Evolutionary conservation across 64 coral and sea anemone species (phyloP).

Genomic region (Stylophora pistillata): DNA sequence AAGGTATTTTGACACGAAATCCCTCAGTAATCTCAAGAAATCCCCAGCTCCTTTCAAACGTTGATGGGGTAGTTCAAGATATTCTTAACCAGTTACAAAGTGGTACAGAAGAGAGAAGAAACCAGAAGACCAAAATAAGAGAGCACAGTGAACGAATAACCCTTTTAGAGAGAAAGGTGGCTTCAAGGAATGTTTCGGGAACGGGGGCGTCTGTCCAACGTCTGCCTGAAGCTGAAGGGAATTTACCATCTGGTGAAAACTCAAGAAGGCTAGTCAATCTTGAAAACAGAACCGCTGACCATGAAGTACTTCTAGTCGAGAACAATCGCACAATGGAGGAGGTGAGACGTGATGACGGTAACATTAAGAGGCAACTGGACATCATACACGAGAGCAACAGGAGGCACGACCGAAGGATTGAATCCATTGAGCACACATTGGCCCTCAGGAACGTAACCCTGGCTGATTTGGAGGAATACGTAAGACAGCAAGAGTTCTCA

Average conservation of each 20-base stretch:
- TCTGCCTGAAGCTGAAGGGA: not conserved
- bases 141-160: constrained; percentile 23
- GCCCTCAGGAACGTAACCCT: constrained; percentile 45
- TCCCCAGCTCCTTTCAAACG: not conserved
- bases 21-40: not conserved
- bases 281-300: constrained; percentile 35
- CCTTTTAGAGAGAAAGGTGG: not conserved
- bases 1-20: not conserved
- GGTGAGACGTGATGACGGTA: constrained; percentile 7
- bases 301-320: constrained; percentile 37
- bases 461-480: constrained; percentile 55
- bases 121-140: not conserved
- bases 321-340: constrained; percentile 23
- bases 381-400: constrained; percentile 6
- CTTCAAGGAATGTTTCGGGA: not conserved
- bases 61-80: constrained; percentile 14
- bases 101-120: not conserved
- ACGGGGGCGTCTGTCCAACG: not conserved
- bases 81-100: constrained; percentile 7
- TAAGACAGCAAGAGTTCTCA: constrained; percentile 1
- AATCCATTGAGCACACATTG: constrained; percentile 33
- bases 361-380: constrained; percentile 10
- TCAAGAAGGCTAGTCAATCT: not conserved
- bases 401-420: constrained; percentile 27
- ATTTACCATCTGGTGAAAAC: not conserved